These are phyloP conservation scores for Poeciliopsis prolifica DNA, from an alignment of 2,113 vertebrate genomes.

Conservation along the genomic window DNA sequence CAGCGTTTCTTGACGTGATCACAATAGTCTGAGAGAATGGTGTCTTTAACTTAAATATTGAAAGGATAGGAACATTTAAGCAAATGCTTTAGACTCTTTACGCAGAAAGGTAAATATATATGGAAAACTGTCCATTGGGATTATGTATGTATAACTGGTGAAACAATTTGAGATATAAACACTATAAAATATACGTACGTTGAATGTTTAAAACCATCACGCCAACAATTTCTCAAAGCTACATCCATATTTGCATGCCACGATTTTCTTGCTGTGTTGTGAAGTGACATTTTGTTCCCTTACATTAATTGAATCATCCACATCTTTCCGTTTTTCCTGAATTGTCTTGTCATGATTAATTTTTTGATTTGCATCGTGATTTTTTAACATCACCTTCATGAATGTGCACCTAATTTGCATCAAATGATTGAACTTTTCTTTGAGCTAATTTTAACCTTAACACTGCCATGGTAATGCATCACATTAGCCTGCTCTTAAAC, in stretches of 20 bases:
- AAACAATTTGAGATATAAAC: too few relatives aligned
- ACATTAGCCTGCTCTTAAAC: slow-evolving; percentile 63
- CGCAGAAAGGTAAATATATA: not conserved
- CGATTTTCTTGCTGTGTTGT: slow-evolving; percentile 73
- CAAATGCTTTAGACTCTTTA: not conserved
- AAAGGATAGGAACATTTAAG: not conserved
- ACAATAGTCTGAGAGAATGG: slow-evolving; percentile 13
- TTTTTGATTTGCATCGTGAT: slow-evolving; percentile 69
- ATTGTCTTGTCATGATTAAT: slow-evolving; percentile 53
- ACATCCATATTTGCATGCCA: slow-evolving; percentile 74
- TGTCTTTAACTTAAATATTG: slow-evolving; percentile 9
- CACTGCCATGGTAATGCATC: slow-evolving; percentile 63
- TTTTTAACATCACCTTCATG: slow-evolving; percentile 68
- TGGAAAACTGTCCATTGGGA: not conserved
- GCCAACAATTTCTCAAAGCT: not conserved
- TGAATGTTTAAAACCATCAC: not conserved
- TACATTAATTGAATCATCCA: slow-evolving; percentile 73
- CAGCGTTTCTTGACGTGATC: slow-evolving; percentile 43
- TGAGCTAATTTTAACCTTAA: slow-evolving; percentile 78
- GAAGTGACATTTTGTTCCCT: slow-evolving; percentile 76
- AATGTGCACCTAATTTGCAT: slow-evolving; percentile 76
- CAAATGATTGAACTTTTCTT: slow-evolving; percentile 65
- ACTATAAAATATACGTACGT: too few relatives aligned
- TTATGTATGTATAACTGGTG: not conserved
- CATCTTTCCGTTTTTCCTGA: slow-evolving; percentile 50